Evolutionary conservation across 1,140 invertebrate genomes (phyloP).

Genomic region (Scaptomyza pallida): DNA sequence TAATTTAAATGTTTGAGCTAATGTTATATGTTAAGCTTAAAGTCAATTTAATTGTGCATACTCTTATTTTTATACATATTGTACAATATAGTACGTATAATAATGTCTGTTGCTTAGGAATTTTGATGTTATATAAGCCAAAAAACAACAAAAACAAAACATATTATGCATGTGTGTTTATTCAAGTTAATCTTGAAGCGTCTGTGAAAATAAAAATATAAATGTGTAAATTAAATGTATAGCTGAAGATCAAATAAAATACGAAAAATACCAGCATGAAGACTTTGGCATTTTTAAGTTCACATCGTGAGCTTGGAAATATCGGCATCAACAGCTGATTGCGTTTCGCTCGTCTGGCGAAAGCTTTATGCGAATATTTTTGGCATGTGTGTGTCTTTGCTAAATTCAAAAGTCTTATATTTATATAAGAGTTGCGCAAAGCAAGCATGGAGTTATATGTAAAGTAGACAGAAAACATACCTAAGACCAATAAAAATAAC

Average conservation of each 20-base stretch:
- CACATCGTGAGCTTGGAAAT: conserved; percentile 14
- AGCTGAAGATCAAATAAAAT: conserved; percentile 69
- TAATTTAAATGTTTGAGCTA: conserved; percentile 61
- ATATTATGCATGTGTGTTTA: conserved; percentile 53
- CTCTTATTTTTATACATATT: conserved; percentile 29
- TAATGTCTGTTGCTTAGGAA: conserved; percentile 21
- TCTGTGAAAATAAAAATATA: conserved; percentile 70
- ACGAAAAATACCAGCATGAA: not conserved
- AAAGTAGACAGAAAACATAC: not conserved
- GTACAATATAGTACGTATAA: conserved; percentile 3
- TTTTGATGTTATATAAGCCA: conserved; percentile 40
- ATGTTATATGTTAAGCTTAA: conserved; percentile 54
- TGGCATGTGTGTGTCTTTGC: conserved; percentile 14
- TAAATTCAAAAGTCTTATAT: not conserved
- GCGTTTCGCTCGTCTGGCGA: not conserved
- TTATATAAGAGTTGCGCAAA: not conserved
- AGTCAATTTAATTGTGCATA: conserved; percentile 49
- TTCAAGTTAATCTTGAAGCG: conserved; percentile 60
- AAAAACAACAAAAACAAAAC: conserved; percentile 11
- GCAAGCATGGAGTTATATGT: conserved; percentile 17
- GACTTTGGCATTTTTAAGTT: conserved; percentile 31
- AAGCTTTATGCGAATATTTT: not conserved
- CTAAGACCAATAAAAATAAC: not conserved
- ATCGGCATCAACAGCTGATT: conserved; percentile 14
- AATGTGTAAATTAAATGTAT: conserved; percentile 35